Conservation (phyloP, 2,888 invertebrate species). For the Galerucella calmariensis region DNA sequence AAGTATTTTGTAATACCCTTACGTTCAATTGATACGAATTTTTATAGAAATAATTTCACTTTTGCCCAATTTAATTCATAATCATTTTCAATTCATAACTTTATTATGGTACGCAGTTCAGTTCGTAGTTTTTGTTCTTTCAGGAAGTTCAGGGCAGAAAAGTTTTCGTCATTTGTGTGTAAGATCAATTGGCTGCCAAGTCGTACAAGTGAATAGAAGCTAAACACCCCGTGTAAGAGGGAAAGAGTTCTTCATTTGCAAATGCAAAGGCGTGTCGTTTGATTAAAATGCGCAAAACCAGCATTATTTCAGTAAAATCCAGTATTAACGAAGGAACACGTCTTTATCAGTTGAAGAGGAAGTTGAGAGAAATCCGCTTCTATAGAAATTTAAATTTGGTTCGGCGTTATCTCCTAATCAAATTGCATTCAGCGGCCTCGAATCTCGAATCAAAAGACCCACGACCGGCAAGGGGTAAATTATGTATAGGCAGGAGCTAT, state of each 20-base stretch:
- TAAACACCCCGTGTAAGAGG: constrained; percentile 22
- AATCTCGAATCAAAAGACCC: constrained; percentile 50
- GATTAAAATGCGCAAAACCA: constrained; percentile 41
- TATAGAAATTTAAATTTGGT: constrained; percentile 53
- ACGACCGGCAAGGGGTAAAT: constrained; percentile 54
- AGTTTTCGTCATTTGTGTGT: constrained; percentile 27
- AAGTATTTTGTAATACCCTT: neutral
- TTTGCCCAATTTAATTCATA: neutral
- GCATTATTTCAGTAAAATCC: constrained; percentile 46
- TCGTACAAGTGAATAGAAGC: constrained; percentile 23
- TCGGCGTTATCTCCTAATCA: constrained; percentile 52
- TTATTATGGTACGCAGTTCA: neutral
- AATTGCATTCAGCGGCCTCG: constrained; percentile 50
- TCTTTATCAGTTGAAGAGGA: constrained; percentile 44
- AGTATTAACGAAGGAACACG: constrained; percentile 50
- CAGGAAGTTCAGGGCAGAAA: constrained; percentile 1
- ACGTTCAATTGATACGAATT: neutral
- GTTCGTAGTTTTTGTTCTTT: neutral
- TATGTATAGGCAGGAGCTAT: constrained; percentile 48
- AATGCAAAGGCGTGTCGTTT: constrained; percentile 38
- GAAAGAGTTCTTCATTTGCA: constrained; percentile 22
- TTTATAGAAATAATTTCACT: neutral
- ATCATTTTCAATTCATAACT: neutral
- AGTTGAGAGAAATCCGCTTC: constrained; percentile 50
- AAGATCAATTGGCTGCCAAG: constrained; percentile 22